A percentile compares a stretch with the other conserved stretches of the same genome.
Conservation (phyloP, 2,888 invertebrate species). For the Sarcophaga carnaria region DNA sequence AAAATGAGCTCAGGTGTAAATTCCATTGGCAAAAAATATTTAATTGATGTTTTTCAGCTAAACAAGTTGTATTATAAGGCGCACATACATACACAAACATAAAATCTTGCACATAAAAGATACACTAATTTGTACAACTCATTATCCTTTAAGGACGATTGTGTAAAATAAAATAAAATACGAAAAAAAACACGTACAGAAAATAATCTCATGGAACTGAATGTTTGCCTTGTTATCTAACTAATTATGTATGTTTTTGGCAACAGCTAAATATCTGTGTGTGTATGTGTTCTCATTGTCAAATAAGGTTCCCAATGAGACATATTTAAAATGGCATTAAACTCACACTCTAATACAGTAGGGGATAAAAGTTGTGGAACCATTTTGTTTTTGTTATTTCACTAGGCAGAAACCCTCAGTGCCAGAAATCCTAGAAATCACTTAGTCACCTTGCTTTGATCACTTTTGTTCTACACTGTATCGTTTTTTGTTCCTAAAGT, state of each 20-base stretch:
- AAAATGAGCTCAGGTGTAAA: conserved; percentile 82
- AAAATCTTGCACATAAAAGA: conserved; percentile 30
- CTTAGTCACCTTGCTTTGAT: not conserved
- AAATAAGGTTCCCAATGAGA: conserved; percentile 53
- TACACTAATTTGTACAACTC: conserved; percentile 38
- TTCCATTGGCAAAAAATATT: conserved; percentile 80
- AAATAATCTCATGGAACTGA: conserved; percentile 9
- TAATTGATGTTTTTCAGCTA: conserved; percentile 75
- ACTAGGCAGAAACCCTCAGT: no score
- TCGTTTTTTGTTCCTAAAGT: conserved; percentile 20
- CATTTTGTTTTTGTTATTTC: no score
- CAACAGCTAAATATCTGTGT: conserved; percentile 16
- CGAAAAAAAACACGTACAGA: not conserved
- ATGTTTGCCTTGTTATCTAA: conserved; percentile 56
- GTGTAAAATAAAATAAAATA: not conserved
- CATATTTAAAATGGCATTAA: conserved; percentile 22
- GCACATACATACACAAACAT: conserved; percentile 30
- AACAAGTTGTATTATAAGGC: not conserved
- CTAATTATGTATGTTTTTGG: conserved; percentile 65
- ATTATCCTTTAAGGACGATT: conserved; percentile 56
- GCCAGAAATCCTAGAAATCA: no score
- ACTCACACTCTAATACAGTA: not conserved
- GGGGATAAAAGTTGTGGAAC: no score
- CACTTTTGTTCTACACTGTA: conserved; percentile 20
- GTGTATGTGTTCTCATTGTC: not conserved